phyloP scores from a whole-genome alignment of 1,140 invertebrate species.

The Brachionus paranguensis region DNA sequence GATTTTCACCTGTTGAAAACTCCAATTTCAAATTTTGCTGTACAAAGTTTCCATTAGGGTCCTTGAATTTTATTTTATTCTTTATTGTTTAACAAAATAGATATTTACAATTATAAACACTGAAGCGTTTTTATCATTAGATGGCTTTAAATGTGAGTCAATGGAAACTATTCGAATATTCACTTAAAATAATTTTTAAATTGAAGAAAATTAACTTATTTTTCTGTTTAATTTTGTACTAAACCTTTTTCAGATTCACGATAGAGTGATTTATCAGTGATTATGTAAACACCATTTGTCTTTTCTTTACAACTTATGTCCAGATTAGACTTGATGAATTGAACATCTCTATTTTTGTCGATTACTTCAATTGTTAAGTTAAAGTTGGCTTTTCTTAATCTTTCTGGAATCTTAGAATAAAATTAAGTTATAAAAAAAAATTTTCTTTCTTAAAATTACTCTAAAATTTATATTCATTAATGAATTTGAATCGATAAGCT shows the following conservation, averaged over 20 bases:
- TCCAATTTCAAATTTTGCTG: background rate
- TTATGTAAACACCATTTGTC: background rate
- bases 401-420: background rate
- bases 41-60: background rate
- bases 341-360: background rate
- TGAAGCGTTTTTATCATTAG: background rate
- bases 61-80: background rate
- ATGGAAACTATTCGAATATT: background rate
- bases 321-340: background rate
- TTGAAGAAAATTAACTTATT: no score
- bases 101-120: background rate
- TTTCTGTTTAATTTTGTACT: background rate
- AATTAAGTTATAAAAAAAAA: background rate
- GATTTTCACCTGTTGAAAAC: background rate
- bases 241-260: background rate
- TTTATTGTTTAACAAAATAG: background rate
- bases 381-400: background rate
- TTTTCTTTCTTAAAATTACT: background rate
- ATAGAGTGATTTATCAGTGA: slow-evolving; percentile 5
- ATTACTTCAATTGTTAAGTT: background rate
- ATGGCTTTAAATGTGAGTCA: background rate
- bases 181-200: background rate
- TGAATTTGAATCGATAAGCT: background rate
- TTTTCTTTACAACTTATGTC: background rate
- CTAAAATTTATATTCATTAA: background rate